phyloP scores from a whole-genome alignment of 2,113 vertebrate species.

The Melanerpes aurifrons region DNA sequence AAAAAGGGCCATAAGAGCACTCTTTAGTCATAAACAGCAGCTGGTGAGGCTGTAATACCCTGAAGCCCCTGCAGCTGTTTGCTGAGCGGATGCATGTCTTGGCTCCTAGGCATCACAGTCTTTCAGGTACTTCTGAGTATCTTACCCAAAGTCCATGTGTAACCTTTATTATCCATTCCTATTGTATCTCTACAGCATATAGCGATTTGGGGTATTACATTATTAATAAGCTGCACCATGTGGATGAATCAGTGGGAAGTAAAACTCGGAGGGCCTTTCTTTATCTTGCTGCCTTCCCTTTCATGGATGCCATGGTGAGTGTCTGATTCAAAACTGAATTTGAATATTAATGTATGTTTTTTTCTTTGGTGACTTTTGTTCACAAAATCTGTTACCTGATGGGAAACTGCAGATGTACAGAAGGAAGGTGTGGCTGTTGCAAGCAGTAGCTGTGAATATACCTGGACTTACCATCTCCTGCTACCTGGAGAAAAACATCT shows the following conservation, averaged over 20 bases:
- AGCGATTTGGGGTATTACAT: conserved; percentile 95
- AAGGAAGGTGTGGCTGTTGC: neutral
- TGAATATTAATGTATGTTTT: neutral
- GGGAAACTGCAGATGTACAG: neutral
- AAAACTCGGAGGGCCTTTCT: conserved; percentile 96
- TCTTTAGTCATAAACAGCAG: conserved; percentile 14
- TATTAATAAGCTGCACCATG: conserved; percentile 98
- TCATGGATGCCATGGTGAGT: conserved; percentile 98
- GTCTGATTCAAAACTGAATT: neutral
- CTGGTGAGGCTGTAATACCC: neutral
- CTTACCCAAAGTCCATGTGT: neutral
- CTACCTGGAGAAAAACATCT: neutral
- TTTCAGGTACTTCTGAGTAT: neutral
- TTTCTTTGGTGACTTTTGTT: neutral
- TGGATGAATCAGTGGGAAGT: conserved; percentile 93
- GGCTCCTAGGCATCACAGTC: neutral
- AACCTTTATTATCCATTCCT: conserved; percentile 24
- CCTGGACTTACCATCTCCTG: neutral
- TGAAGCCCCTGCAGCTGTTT: conserved; percentile 21
- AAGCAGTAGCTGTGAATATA: neutral
- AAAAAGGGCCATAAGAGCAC: neutral
- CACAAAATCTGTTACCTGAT: neutral
- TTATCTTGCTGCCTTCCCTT: conserved; percentile 93
- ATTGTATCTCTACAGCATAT: conserved; percentile 80
- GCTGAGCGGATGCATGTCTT: neutral